These are phyloP conservation scores for Zootermopsis nevadensis DNA, from an alignment of 2,888 invertebrate species.

Conservation along the genomic window DNA sequence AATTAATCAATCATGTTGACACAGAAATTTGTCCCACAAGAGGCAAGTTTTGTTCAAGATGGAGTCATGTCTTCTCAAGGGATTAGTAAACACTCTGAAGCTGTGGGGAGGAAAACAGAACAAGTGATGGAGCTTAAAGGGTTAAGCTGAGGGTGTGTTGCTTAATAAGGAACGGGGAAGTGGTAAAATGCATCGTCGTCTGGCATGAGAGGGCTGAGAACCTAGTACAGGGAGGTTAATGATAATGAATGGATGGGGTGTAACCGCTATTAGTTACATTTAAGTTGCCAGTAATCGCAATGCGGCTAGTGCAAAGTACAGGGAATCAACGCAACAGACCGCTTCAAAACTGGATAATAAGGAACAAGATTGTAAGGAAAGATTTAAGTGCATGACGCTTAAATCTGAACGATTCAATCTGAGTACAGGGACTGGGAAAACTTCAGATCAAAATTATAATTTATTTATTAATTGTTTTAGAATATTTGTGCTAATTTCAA, in stretches of 20 bases:
- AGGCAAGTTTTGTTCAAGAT: neutral
- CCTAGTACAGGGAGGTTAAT: neutral
- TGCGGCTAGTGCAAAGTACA: neutral
- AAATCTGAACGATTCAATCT: too few species aligned
- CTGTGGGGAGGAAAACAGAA: neutral
- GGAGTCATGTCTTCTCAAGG: neutral
- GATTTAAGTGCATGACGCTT: too few species aligned
- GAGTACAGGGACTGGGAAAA: too few species aligned
- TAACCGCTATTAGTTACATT: conserved; percentile 35
- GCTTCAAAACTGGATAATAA: neutral
- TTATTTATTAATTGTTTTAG: too few species aligned
- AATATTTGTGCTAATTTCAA: too few species aligned
- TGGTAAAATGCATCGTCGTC: neutral
- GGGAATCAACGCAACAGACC: neutral
- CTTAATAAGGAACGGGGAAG: conserved; percentile 10
- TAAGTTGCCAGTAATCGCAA: neutral
- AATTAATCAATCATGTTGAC: neutral
- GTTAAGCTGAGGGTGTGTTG: conserved; percentile 20
- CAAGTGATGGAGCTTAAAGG: conserved; percentile 11
- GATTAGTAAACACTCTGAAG: neutral
- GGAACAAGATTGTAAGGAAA: too few species aligned
- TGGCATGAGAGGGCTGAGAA: neutral
- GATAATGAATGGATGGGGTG: conserved; percentile 29
- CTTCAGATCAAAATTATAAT: too few species aligned
- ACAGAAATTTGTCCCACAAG: neutral